A percentile compares a stretch with the other conserved stretches of the same genome.
Conservation (phyloP, 2,888 invertebrate genomes). For the Scelioninae gen. 1 region DNA sequence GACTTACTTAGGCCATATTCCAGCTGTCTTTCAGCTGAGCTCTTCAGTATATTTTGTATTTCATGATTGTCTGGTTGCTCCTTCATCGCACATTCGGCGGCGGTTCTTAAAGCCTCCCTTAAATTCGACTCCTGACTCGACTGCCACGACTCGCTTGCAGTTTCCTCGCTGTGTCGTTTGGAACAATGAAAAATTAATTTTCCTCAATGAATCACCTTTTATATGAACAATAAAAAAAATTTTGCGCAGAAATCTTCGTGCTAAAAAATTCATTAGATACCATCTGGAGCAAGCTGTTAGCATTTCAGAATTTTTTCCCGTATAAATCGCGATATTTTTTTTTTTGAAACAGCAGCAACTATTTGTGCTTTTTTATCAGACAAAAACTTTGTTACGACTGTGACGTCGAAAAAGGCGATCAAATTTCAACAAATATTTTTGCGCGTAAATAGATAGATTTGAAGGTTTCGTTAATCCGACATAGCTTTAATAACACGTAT, state of each 20-base stretch:
- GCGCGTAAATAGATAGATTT: no score
- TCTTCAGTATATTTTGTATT: constrained; percentile 76
- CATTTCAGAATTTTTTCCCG: constrained; percentile 1
- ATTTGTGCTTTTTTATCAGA: constrained; percentile 18
- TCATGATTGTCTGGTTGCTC: constrained; percentile 76
- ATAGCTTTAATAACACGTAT: not conserved
- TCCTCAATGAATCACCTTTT: constrained; percentile 12
- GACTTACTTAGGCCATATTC: constrained; percentile 78
- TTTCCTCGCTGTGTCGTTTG: no score
- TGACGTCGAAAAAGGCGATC: not conserved
- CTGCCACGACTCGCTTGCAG: no score
- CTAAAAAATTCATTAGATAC: constrained; percentile 25
- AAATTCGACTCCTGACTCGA: no score
- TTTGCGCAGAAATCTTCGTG: not conserved
- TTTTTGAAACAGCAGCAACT: not conserved
- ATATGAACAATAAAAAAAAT: constrained; percentile 22
- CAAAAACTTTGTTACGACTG: constrained; percentile 13
- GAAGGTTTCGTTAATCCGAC: constrained; percentile 21
- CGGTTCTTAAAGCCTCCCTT: constrained; percentile 75
- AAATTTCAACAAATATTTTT: no score
- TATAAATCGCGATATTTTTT: constrained; percentile 21
- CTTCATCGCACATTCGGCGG: constrained; percentile 75
- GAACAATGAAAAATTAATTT: constrained; percentile 22
- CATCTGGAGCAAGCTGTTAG: constrained; percentile 13
- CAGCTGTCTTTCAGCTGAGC: constrained; percentile 79